Percentiles rank a stretch among this genome's conserved stretches.
These are phyloP conservation scores for Sthenelais limicola DNA, from an alignment of 2,888 invertebrate genomes.

Conservation along the genomic window DNA sequence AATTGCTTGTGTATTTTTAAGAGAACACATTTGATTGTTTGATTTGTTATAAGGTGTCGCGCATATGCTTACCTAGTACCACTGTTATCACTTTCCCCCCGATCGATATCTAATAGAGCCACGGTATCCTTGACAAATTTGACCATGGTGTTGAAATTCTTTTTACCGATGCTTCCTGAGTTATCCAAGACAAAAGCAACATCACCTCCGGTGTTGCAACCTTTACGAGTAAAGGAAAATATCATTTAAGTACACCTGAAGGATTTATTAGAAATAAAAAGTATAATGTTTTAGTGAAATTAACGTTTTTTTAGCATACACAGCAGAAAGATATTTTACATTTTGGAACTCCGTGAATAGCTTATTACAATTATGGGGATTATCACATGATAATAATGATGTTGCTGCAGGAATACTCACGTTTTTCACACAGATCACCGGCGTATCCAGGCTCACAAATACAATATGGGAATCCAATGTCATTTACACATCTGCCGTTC, in stretches of 20 bases:
- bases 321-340: no score
- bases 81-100: background rate
- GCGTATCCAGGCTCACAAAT: conserved; percentile 28
- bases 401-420: conserved; percentile 3
- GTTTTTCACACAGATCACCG: conserved; percentile 21
- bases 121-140: conserved; percentile 62
- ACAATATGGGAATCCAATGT: conserved; percentile 8
- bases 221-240: conserved; percentile 52
- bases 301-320: no score
- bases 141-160: conserved; percentile 62
- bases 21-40: background rate
- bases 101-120: conserved; percentile 47
- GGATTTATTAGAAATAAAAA: no score
- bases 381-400: no score
- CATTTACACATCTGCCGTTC: conserved; percentile 21
- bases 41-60: background rate
- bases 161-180: conserved; percentile 64
- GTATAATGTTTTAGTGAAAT: no score
- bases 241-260: no score
- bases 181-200: conserved; percentile 65
- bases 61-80: conserved; percentile 24
- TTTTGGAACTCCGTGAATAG: no score
- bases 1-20: background rate
- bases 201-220: conserved; percentile 57
- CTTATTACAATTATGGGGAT: no score